A percentile compares a stretch with the other conserved stretches of the same genome.
These are phyloP conservation scores for Podarcis siculus DNA, from an alignment of 2,797 vertebrate species.

Conservation along the genomic window DNA sequence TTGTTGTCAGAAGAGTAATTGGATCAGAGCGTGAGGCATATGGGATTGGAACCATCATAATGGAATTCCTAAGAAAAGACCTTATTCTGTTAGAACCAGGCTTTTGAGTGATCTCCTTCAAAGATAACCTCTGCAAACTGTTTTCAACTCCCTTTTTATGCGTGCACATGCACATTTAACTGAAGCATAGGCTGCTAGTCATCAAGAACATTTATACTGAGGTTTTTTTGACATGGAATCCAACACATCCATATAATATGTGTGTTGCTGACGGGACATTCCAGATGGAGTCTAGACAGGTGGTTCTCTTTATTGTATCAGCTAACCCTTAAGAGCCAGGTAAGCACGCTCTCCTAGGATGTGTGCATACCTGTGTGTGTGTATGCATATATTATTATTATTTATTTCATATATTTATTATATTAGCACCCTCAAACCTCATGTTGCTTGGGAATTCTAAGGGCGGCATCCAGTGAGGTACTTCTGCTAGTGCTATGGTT, in stretches of 20 bases:
- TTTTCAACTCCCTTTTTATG: background rate
- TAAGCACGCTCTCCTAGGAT: background rate
- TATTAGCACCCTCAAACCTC: too few relatives aligned
- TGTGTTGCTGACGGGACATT: background rate
- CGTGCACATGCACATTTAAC: background rate
- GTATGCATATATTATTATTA: too few relatives aligned
- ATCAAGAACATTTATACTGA: background rate
- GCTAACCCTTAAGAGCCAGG: background rate
- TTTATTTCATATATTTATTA: too few relatives aligned
- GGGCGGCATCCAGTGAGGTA: too few relatives aligned
- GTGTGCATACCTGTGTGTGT: background rate
- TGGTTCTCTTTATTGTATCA: background rate
- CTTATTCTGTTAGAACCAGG: background rate
- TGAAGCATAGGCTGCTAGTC: background rate
- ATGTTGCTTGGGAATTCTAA: too few relatives aligned
- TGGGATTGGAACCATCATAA: conserved; percentile 4
- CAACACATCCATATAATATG: background rate
- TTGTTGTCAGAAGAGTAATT: background rate
- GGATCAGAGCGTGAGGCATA: background rate
- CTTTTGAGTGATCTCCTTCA: background rate
- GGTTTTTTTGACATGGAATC: background rate
- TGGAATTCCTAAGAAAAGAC: background rate
- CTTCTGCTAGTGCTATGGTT: too few relatives aligned
- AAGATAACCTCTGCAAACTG: background rate
- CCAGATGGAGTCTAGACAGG: background rate